Evolutionary conservation across 2,113 vertebrate species (phyloP).

Genomic region (Mastomys natalensis): DNA sequence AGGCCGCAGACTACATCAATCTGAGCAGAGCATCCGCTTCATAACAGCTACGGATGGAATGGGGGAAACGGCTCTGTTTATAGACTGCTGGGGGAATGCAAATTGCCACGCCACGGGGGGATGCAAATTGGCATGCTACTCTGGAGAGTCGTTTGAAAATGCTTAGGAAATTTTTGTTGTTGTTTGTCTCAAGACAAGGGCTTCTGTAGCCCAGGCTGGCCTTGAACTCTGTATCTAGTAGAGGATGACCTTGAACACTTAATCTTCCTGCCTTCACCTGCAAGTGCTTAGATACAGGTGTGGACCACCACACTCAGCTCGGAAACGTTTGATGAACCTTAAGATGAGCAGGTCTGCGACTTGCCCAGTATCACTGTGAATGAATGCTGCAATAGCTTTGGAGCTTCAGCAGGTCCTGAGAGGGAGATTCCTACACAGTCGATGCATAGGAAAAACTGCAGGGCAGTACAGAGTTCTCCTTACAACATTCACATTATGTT

Average conservation of each 20-base stretch:
- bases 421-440: not conserved
- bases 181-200: not conserved
- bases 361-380: not conserved
- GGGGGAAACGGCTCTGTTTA: not conserved
- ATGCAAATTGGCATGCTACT: not conserved
- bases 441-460: not conserved
- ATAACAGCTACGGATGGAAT: not conserved
- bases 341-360: not conserved
- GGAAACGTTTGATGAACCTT: not conserved
- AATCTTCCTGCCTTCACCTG: not conserved
- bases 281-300: not conserved
- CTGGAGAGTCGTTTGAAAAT: constrained; percentile 55
- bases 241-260: not conserved
- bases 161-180: not conserved
- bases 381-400: not conserved
- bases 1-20: not conserved
- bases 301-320: not conserved
- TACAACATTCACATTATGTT: not conserved
- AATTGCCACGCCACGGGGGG: not conserved
- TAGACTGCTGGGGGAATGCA: not conserved
- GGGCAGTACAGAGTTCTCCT: not conserved
- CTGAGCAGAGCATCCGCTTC: not conserved
- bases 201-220: not conserved
- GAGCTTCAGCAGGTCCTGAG: not conserved
- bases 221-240: not conserved